Evolutionary conservation across 2,797 vertebrate genomes (phyloP).

Genomic region (Megaceryle alcyon): DNA sequence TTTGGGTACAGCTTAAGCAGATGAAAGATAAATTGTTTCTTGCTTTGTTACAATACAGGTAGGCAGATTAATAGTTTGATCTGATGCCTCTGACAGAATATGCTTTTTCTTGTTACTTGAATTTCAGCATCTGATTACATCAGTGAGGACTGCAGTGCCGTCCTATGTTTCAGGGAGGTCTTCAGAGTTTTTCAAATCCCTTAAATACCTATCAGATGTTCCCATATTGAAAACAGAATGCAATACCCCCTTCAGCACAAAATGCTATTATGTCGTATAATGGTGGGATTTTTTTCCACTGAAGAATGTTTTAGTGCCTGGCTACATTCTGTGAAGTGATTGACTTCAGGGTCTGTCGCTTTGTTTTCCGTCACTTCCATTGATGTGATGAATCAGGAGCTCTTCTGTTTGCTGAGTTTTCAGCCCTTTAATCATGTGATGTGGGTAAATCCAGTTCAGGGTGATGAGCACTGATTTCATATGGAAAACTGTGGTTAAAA

Average conservation of each 20-base stretch:
- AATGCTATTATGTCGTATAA: not conserved
- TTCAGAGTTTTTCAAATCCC: not conserved
- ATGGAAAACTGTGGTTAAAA: not conserved
- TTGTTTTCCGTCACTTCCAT: not conserved
- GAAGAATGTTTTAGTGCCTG: not conserved
- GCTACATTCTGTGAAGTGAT: not conserved
- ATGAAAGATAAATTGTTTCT: not conserved
- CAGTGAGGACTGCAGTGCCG: not conserved
- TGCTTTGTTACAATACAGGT: not conserved
- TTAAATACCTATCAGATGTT: not conserved
- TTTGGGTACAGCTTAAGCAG: not conserved
- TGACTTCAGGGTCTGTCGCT: not conserved
- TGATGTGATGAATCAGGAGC: not conserved
- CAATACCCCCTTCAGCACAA: not conserved
- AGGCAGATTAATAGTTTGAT: not conserved
- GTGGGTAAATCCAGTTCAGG: not conserved
- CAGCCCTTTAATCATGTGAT: fast-evolving
- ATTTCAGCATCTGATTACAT: not conserved
- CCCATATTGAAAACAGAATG: not conserved
- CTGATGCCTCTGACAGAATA: not conserved
- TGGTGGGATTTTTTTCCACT: not conserved
- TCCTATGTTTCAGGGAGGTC: not conserved
- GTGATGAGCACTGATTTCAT: not conserved
- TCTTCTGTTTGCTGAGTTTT: not conserved
- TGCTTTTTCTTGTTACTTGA: not conserved